phyloP scores from a whole-genome alignment of 2,797 vertebrate species.

The Ispidina picta region DNA sequence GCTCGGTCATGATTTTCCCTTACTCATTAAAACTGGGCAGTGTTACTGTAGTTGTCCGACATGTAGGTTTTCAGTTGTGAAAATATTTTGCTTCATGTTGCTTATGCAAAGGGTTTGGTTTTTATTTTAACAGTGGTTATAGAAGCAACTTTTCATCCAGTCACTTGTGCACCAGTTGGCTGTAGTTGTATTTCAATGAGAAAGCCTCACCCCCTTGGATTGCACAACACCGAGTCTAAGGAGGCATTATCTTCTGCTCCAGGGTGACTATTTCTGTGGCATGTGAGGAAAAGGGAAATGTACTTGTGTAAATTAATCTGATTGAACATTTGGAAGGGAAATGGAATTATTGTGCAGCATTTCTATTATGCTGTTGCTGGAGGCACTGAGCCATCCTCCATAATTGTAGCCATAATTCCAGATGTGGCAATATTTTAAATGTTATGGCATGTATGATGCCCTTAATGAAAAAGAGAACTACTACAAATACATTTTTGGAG shows the following conservation, averaged over 20 bases:
- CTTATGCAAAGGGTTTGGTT: neutral
- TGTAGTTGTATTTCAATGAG: neutral
- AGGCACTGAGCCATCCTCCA: neutral
- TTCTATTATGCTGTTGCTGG: neutral
- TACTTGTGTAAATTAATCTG: slow-evolving; percentile 7
- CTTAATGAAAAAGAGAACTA: neutral
- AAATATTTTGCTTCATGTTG: slow-evolving; percentile 4
- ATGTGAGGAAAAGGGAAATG: neutral
- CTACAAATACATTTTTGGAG: neutral
- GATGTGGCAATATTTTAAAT: neutral
- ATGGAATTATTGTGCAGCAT: neutral
- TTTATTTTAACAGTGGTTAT: neutral
- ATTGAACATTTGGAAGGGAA: neutral
- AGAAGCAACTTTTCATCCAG: neutral
- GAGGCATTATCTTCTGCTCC: neutral
- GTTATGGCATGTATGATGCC: neutral
- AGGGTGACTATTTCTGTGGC: neutral
- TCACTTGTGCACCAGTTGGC: neutral
- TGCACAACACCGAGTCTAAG: neutral
- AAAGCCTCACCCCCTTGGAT: neutral
- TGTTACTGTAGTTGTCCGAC: neutral
- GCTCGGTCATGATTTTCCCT: neutral
- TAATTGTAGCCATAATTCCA: slow-evolving; percentile 2
- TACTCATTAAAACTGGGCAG: neutral
- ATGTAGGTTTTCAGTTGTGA: neutral